Base-by-base conservation (phyloP, 2,797 vertebrate species). In the Neosilurus mollespiculum region DNA sequence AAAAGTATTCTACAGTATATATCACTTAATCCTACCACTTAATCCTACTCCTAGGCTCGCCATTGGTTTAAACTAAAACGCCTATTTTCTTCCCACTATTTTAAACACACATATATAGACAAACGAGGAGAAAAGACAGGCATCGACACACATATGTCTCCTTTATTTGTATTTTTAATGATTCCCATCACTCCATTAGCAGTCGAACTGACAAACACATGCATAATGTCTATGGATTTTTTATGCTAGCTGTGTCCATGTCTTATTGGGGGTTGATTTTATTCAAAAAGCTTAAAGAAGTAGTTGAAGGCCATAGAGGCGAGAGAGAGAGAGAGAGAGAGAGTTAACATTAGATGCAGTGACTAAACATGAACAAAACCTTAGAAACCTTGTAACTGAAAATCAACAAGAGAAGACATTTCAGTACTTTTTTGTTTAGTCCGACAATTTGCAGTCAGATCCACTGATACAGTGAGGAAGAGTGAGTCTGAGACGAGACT, bases 91-190 rank as follows among this genome's bases (percentile, higher is more conserved):
- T 54, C 4, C 8, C 71, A 5, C 3, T 20, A 1, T 58, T 75
- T 73, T 34, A 30, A 10, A 75, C 53, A 7, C 24, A 56, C 3
- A n/a, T 56, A 30, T 15, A n/a, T 49, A 7, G 7, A 65, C 15
- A 79, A 79, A 20, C 4, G 9, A 22, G 12, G 54, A 15, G 26
- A 20, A 83, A 53, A 76, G 18, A 81, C 49, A 86, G n/a, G 51
- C 51, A 72, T 24, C 77, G n/a, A 84, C 49, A 76, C 43, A 75
- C 9, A 18, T 51, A 7, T 58, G 30, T 53, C 65, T 67, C 56
- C 66, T 81, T 82, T 81, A 81, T 86, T 75, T 73, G 24, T 20
- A 56, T 78, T 83, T 86, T 84, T 85, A 85, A 76, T 86, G 82
- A 56, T 83, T 62, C 59, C 78, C 56, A 5, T 79, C 79, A 81